phyloP scores from a whole-genome alignment of 2,113 vertebrate species.

The Erpornis zantholeuca region DNA sequence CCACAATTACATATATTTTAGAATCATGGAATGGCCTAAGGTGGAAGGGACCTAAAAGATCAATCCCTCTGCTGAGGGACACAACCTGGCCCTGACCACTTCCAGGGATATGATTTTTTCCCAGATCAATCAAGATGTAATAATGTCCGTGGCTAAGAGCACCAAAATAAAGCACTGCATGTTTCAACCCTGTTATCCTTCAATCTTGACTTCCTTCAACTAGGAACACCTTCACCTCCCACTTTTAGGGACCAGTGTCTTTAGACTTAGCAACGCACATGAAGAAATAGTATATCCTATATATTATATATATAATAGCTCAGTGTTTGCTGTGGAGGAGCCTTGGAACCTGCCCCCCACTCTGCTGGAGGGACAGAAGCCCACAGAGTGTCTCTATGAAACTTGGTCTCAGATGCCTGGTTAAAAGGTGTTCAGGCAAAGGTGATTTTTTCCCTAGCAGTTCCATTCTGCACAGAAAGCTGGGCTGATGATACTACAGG shows the following conservation, averaged over 20 bases:
- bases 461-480: not conserved
- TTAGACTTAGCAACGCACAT: accelerated
- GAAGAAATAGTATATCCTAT: not conserved
- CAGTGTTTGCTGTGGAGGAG: not conserved
- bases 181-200: not conserved
- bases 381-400: not conserved
- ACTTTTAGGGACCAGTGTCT: not conserved
- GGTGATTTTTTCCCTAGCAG: not conserved
- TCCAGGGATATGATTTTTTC: not conserved
- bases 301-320: too few relatives aligned
- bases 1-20: not conserved
- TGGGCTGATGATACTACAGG: not conserved
- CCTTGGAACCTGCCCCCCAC: not conserved
- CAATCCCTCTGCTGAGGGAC: not conserved
- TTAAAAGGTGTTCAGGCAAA: not conserved
- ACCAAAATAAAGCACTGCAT: not conserved
- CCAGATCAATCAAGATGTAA: not conserved
- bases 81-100: not conserved
- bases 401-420: not conserved
- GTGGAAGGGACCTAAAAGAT: not conserved
- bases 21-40: not conserved
- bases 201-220: not conserved
- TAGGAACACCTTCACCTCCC: not conserved
- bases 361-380: not conserved
- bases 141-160: not conserved